Percentiles rank a stretch among this genome's conserved stretches.
Evolutionary conservation across 2,888 invertebrate genomes (phyloP).

Genomic region (Craniophora ligustri): DNA sequence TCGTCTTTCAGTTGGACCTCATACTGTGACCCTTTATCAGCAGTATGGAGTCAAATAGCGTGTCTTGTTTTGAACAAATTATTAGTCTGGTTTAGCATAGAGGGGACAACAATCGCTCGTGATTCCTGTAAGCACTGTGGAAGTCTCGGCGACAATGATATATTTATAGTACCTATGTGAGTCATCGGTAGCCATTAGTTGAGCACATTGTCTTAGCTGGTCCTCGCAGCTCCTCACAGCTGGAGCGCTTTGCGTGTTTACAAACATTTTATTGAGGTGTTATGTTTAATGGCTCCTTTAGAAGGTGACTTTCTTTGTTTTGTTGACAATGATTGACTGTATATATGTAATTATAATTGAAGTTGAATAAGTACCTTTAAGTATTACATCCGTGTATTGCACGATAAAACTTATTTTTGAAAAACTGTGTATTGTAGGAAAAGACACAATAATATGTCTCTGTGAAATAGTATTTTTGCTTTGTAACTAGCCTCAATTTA

Average conservation of each 20-base stretch:
- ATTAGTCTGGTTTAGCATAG: conserved; percentile 87
- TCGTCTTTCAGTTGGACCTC: conserved; percentile 73
- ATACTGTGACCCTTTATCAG: conserved; percentile 81
- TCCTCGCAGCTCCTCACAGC: conserved; percentile 72
- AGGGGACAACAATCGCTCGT: conserved; percentile 79
- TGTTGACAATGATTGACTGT: conserved; percentile 76
- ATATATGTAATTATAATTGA: conserved; percentile 53
- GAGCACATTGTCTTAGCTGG: conserved; percentile 78
- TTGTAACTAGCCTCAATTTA: no score
- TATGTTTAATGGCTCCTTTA: conserved; percentile 85
- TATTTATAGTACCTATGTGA: conserved; percentile 83
- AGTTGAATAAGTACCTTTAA: conserved; percentile 11
- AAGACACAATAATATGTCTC: not conserved
- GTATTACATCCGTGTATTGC: no score
- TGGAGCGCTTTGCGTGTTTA: conserved; percentile 86
- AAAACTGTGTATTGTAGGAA: not conserved
- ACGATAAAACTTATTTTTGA: no score
- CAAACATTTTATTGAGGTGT: conserved; percentile 88
- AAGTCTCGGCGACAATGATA: conserved; percentile 78
- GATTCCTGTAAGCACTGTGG: conserved; percentile 81
- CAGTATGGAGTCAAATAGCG: conserved; percentile 58
- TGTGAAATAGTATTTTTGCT: no score
- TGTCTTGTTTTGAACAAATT: conserved; percentile 86
- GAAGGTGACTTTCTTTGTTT: conserved; percentile 77
- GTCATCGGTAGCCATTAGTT: conserved; percentile 83